phyloP scores from a whole-genome alignment of 2,888 invertebrate species.

The Salpingus planirostris region DNA sequence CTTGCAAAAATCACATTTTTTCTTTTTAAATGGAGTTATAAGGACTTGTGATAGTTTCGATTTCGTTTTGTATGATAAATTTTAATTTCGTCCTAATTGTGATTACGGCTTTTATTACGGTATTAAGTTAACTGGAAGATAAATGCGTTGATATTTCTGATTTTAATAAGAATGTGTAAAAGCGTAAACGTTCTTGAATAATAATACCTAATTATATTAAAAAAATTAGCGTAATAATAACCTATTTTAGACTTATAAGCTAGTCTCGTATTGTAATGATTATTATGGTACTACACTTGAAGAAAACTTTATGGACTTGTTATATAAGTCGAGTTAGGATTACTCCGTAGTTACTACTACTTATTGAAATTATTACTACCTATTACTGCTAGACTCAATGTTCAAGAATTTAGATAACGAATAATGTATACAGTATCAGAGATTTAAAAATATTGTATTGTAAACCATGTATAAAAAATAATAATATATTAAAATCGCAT shows the following conservation, averaged over 20 bases:
- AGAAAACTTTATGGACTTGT: slow-evolving; percentile 21
- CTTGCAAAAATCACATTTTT: too few relatives aligned
- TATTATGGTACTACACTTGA: slow-evolving; percentile 17
- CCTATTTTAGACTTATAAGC: slow-evolving; percentile 24
- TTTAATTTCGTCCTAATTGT: slow-evolving; percentile 18
- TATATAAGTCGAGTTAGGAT: slow-evolving; percentile 24
- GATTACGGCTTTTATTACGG: slow-evolving; percentile 19
- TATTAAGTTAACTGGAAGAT: too few relatives aligned
- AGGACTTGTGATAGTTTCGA: slow-evolving; percentile 18
- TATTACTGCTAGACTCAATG: slow-evolving; percentile 19
- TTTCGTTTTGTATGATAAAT: slow-evolving; percentile 14
- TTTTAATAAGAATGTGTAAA: too few relatives aligned
- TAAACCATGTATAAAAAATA: too few relatives aligned
- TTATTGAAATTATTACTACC: slow-evolving; percentile 15
- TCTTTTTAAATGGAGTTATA: slow-evolving; percentile 6
- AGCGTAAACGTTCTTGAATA: slow-evolving; percentile 20
- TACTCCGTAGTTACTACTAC: too few relatives aligned
- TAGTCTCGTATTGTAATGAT: slow-evolving; percentile 26
- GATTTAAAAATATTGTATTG: too few relatives aligned
- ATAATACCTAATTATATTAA: not conserved
- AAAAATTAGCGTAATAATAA: not conserved
- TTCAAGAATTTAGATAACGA: slow-evolving; percentile 14
- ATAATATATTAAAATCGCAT: slow-evolving; percentile 21
- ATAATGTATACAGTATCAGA: slow-evolving; percentile 9
- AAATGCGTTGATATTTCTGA: too few relatives aligned